These are phyloP conservation scores for Kryptopterus vitreolus DNA, from an alignment of 2,797 vertebrate genomes.

Conservation along the genomic window DNA sequence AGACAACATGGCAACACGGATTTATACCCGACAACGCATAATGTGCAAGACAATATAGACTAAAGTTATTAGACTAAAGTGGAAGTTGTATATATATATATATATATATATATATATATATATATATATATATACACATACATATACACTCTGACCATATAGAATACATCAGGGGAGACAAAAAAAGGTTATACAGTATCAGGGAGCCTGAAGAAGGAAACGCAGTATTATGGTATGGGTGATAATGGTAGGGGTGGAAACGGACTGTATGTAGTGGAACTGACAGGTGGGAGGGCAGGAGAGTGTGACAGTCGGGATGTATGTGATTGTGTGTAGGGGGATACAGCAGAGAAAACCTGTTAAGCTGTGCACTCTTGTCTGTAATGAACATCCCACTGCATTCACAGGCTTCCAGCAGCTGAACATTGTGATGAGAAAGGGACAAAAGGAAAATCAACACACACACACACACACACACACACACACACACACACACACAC, in stretches of 20 bases:
- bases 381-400: slow-evolving; percentile 47
- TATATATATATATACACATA: no score
- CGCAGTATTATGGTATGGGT: slow-evolving; percentile 16
- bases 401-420: slow-evolving; percentile 46
- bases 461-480: no score
- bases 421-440: slow-evolving; percentile 18
- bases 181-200: background rate
- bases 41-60: no score
- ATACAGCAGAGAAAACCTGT: slow-evolving; percentile 46
- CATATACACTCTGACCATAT: background rate
- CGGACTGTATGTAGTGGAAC: slow-evolving; percentile 9
- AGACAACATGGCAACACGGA: no score
- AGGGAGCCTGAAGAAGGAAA: background rate
- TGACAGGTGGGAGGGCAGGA: slow-evolving; percentile 22
- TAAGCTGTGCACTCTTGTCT: slow-evolving; percentile 39
- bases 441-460: slow-evolving; percentile 31
- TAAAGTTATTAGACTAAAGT: background rate
- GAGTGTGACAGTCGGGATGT: slow-evolving; percentile 6
- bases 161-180: background rate
- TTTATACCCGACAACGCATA: no score
- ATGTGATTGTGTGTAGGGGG: slow-evolving; percentile 41
- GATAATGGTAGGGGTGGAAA: slow-evolving; percentile 22
- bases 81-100: no score
- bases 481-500: no score
- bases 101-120: no score